These are phyloP conservation scores for Conops quadrifasciatus DNA, from an alignment of 2,888 invertebrate species.

Conservation along the genomic window DNA sequence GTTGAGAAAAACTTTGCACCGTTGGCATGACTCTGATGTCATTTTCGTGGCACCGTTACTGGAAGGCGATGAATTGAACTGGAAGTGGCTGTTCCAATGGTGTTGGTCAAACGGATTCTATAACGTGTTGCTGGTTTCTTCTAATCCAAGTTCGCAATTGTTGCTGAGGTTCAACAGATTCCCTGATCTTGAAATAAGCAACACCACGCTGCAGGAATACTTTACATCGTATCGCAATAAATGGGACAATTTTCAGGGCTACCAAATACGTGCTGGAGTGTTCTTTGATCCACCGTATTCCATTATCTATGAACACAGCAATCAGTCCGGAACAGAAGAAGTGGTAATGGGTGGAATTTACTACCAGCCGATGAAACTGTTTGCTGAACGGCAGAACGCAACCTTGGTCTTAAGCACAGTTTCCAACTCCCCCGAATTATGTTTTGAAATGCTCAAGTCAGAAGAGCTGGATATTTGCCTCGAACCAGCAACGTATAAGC, in stretches of 20 bases:
- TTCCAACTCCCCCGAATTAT: slow-evolving; percentile 24
- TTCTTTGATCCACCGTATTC: slow-evolving; percentile 27
- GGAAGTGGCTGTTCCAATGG: slow-evolving; percentile 26
- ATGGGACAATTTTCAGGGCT: neutral
- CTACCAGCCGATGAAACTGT: neutral
- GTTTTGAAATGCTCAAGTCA: neutral
- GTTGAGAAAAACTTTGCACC: neutral
- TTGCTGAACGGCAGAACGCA: slow-evolving; percentile 31
- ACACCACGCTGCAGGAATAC: neutral
- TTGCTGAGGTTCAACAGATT: slow-evolving; percentile 13
- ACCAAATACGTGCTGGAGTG: neutral
- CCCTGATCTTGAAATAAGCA: neutral
- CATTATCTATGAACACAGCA: slow-evolving; percentile 21
- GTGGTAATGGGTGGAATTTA: slow-evolving; percentile 13
- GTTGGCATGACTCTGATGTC: slow-evolving; percentile 29
- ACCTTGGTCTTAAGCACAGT: slow-evolving; percentile 3
- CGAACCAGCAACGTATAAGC: neutral
- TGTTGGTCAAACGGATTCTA: slow-evolving; percentile 31
- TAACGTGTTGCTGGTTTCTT: slow-evolving; percentile 19
- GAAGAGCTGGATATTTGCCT: slow-evolving; percentile 24
- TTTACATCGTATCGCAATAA: neutral
- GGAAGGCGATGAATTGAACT: neutral
- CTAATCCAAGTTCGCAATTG: neutral
- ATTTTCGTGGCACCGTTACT: slow-evolving; percentile 10
- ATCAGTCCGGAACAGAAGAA: neutral